phyloP scores from a whole-genome alignment of 2,888 invertebrate species.

The Apodemia zela region DNA sequence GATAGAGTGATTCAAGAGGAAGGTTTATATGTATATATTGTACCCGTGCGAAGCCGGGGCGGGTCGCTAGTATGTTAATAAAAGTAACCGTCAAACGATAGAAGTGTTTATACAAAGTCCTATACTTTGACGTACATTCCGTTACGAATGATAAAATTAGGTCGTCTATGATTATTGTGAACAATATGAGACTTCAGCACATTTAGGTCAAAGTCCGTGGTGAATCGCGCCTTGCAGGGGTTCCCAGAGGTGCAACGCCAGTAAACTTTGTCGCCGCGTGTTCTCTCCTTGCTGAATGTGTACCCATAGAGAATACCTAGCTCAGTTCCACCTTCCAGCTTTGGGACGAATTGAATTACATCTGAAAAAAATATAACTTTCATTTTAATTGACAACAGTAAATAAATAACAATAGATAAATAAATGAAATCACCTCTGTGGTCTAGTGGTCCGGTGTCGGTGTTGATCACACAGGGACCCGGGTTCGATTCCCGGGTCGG shows the following conservation, averaged over 20 bases:
- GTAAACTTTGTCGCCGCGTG: slow-evolving; percentile 5
- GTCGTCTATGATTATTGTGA: slow-evolving; percentile 27
- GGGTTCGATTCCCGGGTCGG: no score
- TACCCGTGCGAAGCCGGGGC: no score
- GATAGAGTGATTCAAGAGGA: no score
- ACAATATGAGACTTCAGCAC: slow-evolving; percentile 12
- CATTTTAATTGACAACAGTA: no score
- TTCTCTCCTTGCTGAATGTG: slow-evolving; percentile 33
- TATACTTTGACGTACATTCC: slow-evolving; percentile 33
- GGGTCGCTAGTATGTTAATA: no score
- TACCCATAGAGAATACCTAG: slow-evolving; percentile 34
- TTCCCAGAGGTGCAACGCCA: slow-evolving; percentile 35
- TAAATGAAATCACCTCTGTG: no score
- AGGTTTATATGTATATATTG: no score
- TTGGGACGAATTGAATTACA: slow-evolving; percentile 23
- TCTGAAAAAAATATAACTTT: no score
- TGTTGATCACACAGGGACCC: no score
- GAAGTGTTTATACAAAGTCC: not conserved
- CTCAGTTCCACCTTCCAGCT: slow-evolving; percentile 30
- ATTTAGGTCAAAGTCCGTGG: slow-evolving; percentile 5
- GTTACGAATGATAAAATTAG: slow-evolving; percentile 26
- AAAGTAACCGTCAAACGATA: no score
- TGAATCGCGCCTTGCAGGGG: slow-evolving; percentile 30
- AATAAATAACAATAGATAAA: no score
- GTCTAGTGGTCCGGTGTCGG: no score